Base-by-base conservation (phyloP, 1,140 invertebrate genomes). In the Bombus impatiens region DNA sequence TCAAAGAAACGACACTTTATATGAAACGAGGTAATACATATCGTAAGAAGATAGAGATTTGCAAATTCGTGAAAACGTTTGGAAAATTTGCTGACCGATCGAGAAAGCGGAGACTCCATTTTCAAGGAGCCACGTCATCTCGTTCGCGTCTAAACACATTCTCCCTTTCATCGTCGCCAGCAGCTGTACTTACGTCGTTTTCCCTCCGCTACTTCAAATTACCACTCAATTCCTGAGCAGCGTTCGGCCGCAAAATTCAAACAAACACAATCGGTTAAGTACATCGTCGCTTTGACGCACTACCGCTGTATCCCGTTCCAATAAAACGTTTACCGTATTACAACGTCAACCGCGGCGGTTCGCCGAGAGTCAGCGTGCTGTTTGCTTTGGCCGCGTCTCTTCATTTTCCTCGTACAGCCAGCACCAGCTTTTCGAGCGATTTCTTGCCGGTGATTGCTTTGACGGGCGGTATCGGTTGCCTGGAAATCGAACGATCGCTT, bases 271-370 rank as follows among this genome's bases (percentile, higher is more conserved):
- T 84, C 67, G 77, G 77, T 53, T 67, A 28, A 84, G 83, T 84
- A 84, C 83, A 84, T 84, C 77, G 47, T 44, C 83, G 32, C 76
- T 74, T 89, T 88, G 82, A 71, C 79, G 76, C 83, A 82, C 89
- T 79, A 74, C 44, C 40, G 75, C 67, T 47, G 57, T 87, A 82
- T 62, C 59, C 79, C 62, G n/a, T 59, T 67, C 40, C 84, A 88
- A 88, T 88, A 87, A 90, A 91, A 90, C 89, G 84, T 90, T 91
- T 91, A 90, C 79, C 81, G 77, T 87, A 89, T 88, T 87, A 86
- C 77, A 88, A 90, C 78, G 87, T 90, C 82, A 84, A 88, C 78
- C 78, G 86, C 84, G 67, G 70, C 28, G 35, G 9, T 65, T 77
- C 70, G 70, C 78, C 71, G 70, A 42, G 72, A 87, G 81, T 35